Evolutionary conservation across 2,888 invertebrate species (phyloP).

Genomic region (Clitarchus hookeri): DNA sequence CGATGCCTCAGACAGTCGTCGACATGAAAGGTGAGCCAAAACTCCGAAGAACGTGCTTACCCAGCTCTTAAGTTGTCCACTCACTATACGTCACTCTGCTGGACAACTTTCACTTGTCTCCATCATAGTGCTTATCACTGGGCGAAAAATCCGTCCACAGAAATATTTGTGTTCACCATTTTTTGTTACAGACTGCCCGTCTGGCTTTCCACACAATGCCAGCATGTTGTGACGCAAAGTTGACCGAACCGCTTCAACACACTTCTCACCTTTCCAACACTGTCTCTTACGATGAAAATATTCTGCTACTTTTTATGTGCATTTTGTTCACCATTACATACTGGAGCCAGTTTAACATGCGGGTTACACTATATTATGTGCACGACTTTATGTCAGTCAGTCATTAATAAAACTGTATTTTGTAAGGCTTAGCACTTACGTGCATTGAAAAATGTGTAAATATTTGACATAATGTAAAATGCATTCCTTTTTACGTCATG

Average conservation of each 20-base stretch:
- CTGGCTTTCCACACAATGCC: not conserved
- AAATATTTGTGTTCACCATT: not conserved
- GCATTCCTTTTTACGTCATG: too few relatives aligned
- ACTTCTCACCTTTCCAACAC: not conserved
- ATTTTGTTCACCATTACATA: not conserved
- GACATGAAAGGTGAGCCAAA: slow-evolving; percentile 83
- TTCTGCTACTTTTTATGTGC: not conserved
- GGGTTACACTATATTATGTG: too few relatives aligned
- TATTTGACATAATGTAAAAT: too few relatives aligned
- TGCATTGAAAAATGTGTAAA: too few relatives aligned
- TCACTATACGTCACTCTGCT: not conserved
- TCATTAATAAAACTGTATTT: too few relatives aligned
- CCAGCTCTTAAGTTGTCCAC: too few relatives aligned
- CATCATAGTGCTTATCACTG: not conserved
- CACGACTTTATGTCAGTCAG: too few relatives aligned
- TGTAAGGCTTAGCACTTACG: too few relatives aligned
- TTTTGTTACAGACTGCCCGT: not conserved
- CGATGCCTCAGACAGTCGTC: slow-evolving; percentile 85
- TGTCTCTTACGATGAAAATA: slow-evolving; percentile 15
- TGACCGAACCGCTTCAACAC: not conserved
- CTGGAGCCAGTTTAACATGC: not conserved
- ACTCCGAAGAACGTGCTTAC: not conserved
- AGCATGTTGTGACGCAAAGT: slow-evolving; percentile 4
- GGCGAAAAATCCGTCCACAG: not conserved
- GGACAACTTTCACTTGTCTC: not conserved